Evolutionary conservation across 2,888 invertebrate species (phyloP).

Genomic region (Erebia epiphron): DNA sequence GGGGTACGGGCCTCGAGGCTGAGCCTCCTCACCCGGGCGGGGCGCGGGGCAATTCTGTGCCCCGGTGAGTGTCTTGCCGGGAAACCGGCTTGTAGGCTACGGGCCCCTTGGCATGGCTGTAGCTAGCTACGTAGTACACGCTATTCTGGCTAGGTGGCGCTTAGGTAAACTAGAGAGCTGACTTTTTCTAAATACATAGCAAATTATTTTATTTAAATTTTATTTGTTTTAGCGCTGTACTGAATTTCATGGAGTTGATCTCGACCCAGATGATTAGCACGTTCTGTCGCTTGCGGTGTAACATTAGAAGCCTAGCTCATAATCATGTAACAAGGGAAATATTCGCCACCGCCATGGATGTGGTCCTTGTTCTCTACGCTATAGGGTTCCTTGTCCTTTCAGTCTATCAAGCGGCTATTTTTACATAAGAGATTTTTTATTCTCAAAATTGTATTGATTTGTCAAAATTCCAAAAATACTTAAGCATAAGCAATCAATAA

Average conservation of each 20-base stretch:
- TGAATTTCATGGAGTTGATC: conserved; percentile 50
- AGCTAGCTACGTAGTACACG: not conserved
- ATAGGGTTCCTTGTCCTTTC: conserved; percentile 66
- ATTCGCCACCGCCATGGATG: conserved; percentile 62
- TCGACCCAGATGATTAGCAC: conserved; percentile 46
- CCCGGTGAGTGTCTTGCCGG: too few relatives aligned
- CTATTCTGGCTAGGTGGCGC: conserved; percentile 36
- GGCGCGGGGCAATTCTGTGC: too few relatives aligned
- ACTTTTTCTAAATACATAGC: too few relatives aligned
- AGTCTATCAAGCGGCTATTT: conserved; percentile 56
- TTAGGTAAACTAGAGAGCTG: too few relatives aligned
- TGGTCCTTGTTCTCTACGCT: conserved; percentile 63
- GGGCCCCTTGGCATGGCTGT: too few relatives aligned
- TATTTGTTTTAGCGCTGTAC: conserved; percentile 46
- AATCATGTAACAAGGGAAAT: conserved; percentile 56
- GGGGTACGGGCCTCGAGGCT: too few relatives aligned
- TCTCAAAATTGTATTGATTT: not conserved
- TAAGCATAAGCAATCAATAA: too few relatives aligned
- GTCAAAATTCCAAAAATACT: too few relatives aligned
- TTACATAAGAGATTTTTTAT: conserved; percentile 4
- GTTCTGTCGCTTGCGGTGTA: conserved; percentile 43
- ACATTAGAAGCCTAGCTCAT: conserved; percentile 48
- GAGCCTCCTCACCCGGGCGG: too few relatives aligned
- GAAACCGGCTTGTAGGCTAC: too few relatives aligned
- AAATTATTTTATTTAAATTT: too few relatives aligned